Conservation (phyloP, 2,888 invertebrate species). For the Cataglyphis altisquamis region DNA sequence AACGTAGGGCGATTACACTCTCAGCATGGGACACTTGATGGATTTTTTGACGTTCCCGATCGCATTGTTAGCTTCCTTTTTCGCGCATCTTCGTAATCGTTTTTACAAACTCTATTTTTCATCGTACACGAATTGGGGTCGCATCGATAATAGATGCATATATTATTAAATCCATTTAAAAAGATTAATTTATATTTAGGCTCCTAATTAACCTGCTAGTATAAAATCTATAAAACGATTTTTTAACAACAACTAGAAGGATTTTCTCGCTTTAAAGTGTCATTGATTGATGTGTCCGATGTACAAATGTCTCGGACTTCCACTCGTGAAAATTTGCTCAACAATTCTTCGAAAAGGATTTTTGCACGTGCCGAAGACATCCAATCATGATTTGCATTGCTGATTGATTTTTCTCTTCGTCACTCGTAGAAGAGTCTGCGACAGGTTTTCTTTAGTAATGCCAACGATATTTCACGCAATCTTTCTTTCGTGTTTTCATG, state of each 20-base stretch:
- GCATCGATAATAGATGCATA: slow-evolving; percentile 11
- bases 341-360: slow-evolving; percentile 6
- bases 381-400: slow-evolving; percentile 63
- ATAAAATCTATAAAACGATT: background rate
- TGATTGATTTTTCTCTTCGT: slow-evolving; percentile 46
- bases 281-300: slow-evolving; percentile 19
- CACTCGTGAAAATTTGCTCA: slow-evolving; percentile 27
- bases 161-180: background rate
- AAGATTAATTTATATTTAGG: background rate
- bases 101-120: slow-evolving; percentile 37
- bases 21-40: slow-evolving; percentile 64
- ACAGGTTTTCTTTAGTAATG: slow-evolving; percentile 79
- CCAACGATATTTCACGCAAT: slow-evolving; percentile 76
- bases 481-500: slow-evolving; percentile 56
- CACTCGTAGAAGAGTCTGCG: slow-evolving; percentile 56
- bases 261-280: slow-evolving; percentile 20
- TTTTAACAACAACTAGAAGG: background rate
- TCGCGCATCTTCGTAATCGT: slow-evolving; percentile 32
- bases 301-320: background rate
- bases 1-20: slow-evolving; percentile 50
- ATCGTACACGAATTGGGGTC: background rate
- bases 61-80: slow-evolving; percentile 39
- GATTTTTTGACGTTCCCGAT: slow-evolving; percentile 19
- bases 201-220: background rate
- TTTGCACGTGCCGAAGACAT: slow-evolving; percentile 27